Base-by-base conservation (phyloP, 92 coral and sea anemone genomes). In the Meandrina meandrites region DNA sequence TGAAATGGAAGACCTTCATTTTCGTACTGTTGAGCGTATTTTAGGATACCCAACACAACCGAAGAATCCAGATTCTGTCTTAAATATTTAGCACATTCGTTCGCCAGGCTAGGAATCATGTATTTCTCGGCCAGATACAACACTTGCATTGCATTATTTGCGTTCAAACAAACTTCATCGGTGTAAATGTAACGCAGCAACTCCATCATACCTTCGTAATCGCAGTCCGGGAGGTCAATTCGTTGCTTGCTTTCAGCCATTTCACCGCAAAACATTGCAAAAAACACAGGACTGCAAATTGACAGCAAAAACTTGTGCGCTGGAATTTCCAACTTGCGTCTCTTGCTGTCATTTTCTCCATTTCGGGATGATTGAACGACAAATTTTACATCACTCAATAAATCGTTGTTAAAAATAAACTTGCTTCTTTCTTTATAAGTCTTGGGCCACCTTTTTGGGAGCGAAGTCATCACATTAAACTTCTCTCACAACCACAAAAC, bases 51-150 rank as follows among this genome's bases (percentile, higher is more conserved):
- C 19, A 69, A 69, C 16, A 69, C 16, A 17, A 15, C 24, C 2
- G 34, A 27, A 15, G 5, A 21, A 69, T 69, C 75, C 75, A 69
- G 75, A 69, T 69, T 27, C 15, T 69, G 1, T 27, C 75, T 12
- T 69, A 69, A 69, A 34, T 27, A 69, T 69, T 11, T 11, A 1
- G 37, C 24, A 34, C 75, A 69, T 27, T 34, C 34, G 15, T 24
- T 69, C 6, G 75, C 24, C 75, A 69, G 75, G 34, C 34, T 11
- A 13, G 86, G 78, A 45, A 81, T 19, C 76, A 81, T 81, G 77
- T 81, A 81, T 81, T 81, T 81, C 62, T 28, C 77, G 60, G 86
- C 85, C 48, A 81, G 28, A 45, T 81, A 81, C 31, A 30, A 34
- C 10, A 81, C 74, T n/a, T 81, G 84, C 76, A 81, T 62, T 24